Evolutionary conservation across 2,797 vertebrate genomes (phyloP), one percentile per base, ranked within the genome.

Genomic region (Furcifer pardalis): DNA sequence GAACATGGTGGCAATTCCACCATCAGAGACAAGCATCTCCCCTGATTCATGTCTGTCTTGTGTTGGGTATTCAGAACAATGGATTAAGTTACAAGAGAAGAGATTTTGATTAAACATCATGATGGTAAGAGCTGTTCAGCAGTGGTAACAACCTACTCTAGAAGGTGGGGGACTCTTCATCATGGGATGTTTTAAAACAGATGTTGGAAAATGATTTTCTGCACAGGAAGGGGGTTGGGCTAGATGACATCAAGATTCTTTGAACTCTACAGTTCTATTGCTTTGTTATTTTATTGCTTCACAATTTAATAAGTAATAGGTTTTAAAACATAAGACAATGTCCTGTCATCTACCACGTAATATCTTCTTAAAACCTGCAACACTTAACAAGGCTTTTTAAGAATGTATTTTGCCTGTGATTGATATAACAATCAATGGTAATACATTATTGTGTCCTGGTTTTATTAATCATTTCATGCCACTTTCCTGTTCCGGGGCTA

Each of bases 401-500:
- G 27, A 32, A 46, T 10, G 3, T 44, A n/a, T 23, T 79, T 79
- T 60, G 40, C 83, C 49, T 79, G n/a, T 77, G 72, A 84, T 56
- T 52, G 49, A 84, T 71, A 81, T 52, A 84, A 77, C 23, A 23
- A 77, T 84, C 42, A 81, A 69, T 35, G 35, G 40, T 68, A 44
- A 76, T 85, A 46, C 76, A 52, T 10, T n/a, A 65, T 23, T 82
- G 0, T 71, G 17, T 80, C 81, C 62, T 56, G 63, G 19, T 19
- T 83, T 87, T 83, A 76, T 75, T 85, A 63, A 56, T 65, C 62
- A 59, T 84, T 88, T 92, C 76, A 9, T 35, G 77, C 23, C 77
- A 75, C 17, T 68, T 89, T 84, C 17, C 63, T 84, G 17, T 40
- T 80, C 44, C 56, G 77, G 30, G 0, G 1, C 21, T 68, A 7